Evolutionary conservation across 2,113 vertebrate species (phyloP).

Genomic region (Hystrix brachyura): DNA sequence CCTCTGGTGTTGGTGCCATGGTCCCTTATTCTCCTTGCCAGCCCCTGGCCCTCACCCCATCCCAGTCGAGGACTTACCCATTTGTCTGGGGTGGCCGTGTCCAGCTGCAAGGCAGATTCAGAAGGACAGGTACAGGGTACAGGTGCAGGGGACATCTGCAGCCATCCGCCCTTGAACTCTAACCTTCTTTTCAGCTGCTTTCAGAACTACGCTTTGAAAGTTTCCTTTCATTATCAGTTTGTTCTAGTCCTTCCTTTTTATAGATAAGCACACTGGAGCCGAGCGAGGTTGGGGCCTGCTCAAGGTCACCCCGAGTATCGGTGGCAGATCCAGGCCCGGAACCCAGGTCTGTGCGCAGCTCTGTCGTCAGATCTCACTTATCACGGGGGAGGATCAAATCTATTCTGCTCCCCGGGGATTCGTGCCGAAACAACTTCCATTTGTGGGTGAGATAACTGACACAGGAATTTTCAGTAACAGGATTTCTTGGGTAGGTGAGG

Average conservation of each 20-base stretch:
- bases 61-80: not conserved
- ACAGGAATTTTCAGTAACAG: conserved; percentile 15
- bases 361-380: not conserved
- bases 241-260: not conserved
- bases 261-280: conserved; percentile 20
- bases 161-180: not conserved
- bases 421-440: not conserved
- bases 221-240: not conserved
- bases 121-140: not conserved
- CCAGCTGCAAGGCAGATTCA: not conserved
- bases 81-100: not conserved
- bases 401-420: not conserved
- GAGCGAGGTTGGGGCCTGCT: not conserved
- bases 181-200: not conserved
- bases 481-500: conserved; percentile 8
- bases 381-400: not conserved
- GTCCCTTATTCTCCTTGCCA: not conserved
- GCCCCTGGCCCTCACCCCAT: not conserved
- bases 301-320: not conserved
- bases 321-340: not conserved
- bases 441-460: not conserved
- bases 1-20: too few relatives aligned
- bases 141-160: rapidly evolving
- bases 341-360: rapidly evolving
- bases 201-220: not conserved